phyloP scores from a whole-genome alignment of 2,797 vertebrate genomes.

The Danio choprae region DNA sequence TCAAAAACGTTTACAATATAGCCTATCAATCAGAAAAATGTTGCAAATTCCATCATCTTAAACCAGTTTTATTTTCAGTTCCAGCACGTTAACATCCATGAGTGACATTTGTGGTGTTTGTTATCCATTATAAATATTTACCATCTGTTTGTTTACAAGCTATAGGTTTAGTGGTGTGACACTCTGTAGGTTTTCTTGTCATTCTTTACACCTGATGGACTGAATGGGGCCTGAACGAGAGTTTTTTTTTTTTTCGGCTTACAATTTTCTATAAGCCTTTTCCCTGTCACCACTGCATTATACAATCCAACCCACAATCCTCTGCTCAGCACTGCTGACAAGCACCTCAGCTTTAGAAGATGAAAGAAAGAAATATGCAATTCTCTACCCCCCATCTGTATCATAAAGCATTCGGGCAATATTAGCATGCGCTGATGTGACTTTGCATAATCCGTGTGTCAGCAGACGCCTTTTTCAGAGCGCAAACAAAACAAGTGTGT shows the following conservation, averaged over 20 bases:
- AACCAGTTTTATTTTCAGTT: too few species aligned
- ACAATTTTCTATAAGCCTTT: conserved; percentile 40
- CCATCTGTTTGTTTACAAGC: conserved; percentile 4
- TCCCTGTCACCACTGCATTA: conserved; percentile 41
- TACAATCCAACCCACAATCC: conserved; percentile 32
- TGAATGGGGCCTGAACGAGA: conserved; percentile 31
- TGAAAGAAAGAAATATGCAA: conserved; percentile 29
- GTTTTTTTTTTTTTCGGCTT: conserved; percentile 2
- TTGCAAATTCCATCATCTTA: too few species aligned
- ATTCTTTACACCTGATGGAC: conserved; percentile 30
- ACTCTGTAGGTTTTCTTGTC: too few species aligned
- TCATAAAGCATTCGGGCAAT: conserved; percentile 34
- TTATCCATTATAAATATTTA: neutral
- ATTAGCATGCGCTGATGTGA: conserved; percentile 15
- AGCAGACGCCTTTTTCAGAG: conserved; percentile 34
- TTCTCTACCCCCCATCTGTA: neutral
- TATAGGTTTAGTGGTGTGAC: too few species aligned
- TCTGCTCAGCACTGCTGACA: conserved; percentile 30
- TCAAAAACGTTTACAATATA: too few species aligned
- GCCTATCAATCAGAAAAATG: too few species aligned
- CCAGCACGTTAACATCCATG: too few species aligned
- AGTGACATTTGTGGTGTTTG: too few species aligned
- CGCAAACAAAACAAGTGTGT: neutral
- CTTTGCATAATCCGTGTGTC: conserved; percentile 31
- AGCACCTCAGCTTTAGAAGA: conserved; percentile 29